Conservation (phyloP, 2,888 invertebrate genomes). For the Axea sp. region DNA sequence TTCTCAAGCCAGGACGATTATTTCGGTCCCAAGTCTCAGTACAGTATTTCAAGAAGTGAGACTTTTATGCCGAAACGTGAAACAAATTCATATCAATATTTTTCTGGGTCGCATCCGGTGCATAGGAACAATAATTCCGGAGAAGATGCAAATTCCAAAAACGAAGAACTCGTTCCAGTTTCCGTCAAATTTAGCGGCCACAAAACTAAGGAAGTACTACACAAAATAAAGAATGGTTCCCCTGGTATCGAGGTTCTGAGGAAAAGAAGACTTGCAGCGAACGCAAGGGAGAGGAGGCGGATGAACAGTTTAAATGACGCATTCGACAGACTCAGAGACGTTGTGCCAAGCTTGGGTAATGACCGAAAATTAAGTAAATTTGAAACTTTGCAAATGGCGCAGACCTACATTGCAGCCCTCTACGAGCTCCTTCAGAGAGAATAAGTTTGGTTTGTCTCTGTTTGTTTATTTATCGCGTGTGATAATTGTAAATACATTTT, state of each 20-base stretch:
- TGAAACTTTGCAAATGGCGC: constrained; percentile 90
- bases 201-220: constrained; percentile 66
- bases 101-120: constrained; percentile 61
- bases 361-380: constrained; percentile 88
- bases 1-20: constrained; percentile 58
- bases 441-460: constrained; percentile 2
- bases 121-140: constrained; percentile 58
- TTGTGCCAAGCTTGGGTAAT: constrained; percentile 85
- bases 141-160: constrained; percentile 7
- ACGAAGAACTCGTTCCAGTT: constrained; percentile 56
- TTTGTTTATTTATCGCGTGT: constrained; percentile 20
- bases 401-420: constrained; percentile 86
- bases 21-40: constrained; percentile 59
- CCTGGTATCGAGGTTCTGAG: constrained; percentile 81
- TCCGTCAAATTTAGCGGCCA: constrained; percentile 64
- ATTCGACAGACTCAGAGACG: constrained; percentile 86
- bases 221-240: constrained; percentile 70
- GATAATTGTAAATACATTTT: constrained; percentile 43
- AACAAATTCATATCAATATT: constrained; percentile 46
- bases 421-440: constrained; percentile 79
- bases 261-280: constrained; percentile 85
- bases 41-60: constrained; percentile 63
- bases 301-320: constrained; percentile 89
- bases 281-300: constrained; percentile 86
- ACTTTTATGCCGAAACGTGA: constrained; percentile 55